Conservation (phyloP, 2,888 invertebrate species). For the Ormyrus labotus region DNA sequence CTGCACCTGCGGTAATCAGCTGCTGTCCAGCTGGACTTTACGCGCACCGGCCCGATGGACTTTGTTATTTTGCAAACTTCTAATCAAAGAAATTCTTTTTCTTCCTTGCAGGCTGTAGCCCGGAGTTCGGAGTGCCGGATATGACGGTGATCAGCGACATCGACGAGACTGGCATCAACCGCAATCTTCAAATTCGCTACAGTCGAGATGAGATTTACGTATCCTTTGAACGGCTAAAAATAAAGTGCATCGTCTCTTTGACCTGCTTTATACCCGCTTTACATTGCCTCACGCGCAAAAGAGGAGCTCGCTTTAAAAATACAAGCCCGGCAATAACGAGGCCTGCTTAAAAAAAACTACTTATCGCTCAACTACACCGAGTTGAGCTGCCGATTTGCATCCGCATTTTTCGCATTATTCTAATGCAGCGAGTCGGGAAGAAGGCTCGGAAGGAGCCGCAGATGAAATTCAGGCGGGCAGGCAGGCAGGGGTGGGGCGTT, state of each 20-base stretch:
- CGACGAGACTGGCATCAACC: conserved; percentile 92
- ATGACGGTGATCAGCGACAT: conserved; percentile 94
- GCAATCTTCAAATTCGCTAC: conserved; percentile 90
- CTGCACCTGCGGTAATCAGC: conserved; percentile 35
- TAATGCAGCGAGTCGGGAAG: conserved; percentile 1
- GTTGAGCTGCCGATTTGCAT: no score
- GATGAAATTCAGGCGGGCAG: not conserved
- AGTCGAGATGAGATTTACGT: conserved; percentile 91
- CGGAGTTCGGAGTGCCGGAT: conserved; percentile 89
- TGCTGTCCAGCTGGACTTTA: not conserved
- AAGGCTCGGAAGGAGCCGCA: not conserved
- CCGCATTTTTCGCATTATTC: no score
- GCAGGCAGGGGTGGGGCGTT: conserved; percentile 65
- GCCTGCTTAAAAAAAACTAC: conserved; percentile 57
- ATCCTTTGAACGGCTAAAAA: conserved; percentile 81
- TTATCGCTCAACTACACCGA: conserved; percentile 55
- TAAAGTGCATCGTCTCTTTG: not conserved
- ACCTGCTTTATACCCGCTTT: not conserved
- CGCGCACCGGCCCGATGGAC: no score
- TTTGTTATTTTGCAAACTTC: not conserved
- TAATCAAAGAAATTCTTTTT: no score
- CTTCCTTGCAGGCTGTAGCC: conserved; percentile 76
- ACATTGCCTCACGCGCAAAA: not conserved
- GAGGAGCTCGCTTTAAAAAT: not conserved
- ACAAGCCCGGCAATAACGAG: conserved; percentile 35